A percentile compares a stretch with the other conserved stretches of the same genome.
Conservation (phyloP, 1,140 invertebrate species). For the Lepidurus couesii region DNA sequence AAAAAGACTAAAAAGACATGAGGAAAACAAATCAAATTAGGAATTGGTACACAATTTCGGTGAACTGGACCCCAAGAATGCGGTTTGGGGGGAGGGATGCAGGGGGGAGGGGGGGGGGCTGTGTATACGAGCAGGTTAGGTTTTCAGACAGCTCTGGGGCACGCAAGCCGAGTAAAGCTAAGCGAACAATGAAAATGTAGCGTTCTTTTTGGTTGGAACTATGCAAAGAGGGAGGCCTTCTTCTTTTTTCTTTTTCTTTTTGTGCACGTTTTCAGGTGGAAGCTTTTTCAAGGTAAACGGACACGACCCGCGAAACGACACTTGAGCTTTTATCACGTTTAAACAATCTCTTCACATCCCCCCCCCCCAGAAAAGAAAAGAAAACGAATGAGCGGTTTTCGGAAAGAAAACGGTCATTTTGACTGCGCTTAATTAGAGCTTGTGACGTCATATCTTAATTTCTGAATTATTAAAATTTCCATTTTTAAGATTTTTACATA, state of each 20-base stretch:
- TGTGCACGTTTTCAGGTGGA: background rate
- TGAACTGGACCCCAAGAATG: too few relatives aligned
- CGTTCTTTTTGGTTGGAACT: background rate
- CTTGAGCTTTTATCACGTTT: constrained; percentile 19
- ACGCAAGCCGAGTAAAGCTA: constrained; percentile 10
- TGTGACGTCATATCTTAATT: background rate
- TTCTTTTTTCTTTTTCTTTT: too few relatives aligned
- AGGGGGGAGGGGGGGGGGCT: background rate
- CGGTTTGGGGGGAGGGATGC: too few relatives aligned
- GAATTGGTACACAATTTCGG: too few relatives aligned
- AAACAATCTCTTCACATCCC: constrained; percentile 9
- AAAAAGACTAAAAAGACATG: too few relatives aligned
- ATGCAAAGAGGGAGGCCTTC: too few relatives aligned
- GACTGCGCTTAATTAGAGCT: background rate
- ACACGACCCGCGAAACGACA: background rate
- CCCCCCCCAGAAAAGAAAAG: background rate
- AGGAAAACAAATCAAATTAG: too few relatives aligned
- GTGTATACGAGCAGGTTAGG: background rate
- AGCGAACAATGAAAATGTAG: background rate
- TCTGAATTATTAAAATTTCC: background rate
- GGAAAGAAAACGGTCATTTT: background rate
- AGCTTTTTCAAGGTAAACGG: constrained; percentile 5
- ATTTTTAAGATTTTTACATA: too few relatives aligned
- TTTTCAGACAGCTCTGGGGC: background rate
- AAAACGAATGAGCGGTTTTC: background rate